These are phyloP conservation scores for Leptinotarsa texana DNA, from an alignment of 1,140 invertebrate genomes.

Conservation along the genomic window DNA sequence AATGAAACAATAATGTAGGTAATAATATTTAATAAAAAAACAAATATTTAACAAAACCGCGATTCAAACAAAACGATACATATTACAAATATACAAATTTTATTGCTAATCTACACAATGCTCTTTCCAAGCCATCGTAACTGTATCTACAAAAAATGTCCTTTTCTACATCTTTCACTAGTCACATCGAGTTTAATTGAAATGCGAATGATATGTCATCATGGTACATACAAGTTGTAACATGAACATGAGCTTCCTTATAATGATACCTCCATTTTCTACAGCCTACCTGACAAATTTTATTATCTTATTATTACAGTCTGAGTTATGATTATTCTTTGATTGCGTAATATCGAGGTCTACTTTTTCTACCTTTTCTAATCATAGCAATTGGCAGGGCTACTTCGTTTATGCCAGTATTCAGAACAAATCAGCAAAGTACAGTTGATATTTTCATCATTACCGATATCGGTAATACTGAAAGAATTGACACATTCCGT, in stretches of 20 bases:
- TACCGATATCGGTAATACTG: too few species aligned
- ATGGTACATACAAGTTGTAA: slow-evolving; percentile 24
- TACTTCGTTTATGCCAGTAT: background rate
- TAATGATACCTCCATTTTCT: slow-evolving; percentile 31
- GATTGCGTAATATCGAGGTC: slow-evolving; percentile 23
- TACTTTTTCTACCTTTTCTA: slow-evolving; percentile 22
- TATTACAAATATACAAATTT: slow-evolving; percentile 48
- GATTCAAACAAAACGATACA: slow-evolving; percentile 37
- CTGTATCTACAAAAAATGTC: slow-evolving; percentile 25
- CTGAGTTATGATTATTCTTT: slow-evolving; percentile 39
- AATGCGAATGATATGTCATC: slow-evolving; percentile 23
- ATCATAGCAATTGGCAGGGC: slow-evolving; percentile 21
- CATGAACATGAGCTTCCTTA: slow-evolving; percentile 35
- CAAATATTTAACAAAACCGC: slow-evolving; percentile 40
- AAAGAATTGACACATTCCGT: too few species aligned
- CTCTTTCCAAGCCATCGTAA: slow-evolving; percentile 29
- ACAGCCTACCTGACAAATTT: slow-evolving; percentile 38
- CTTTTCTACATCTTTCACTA: slow-evolving; percentile 20
- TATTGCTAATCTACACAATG: slow-evolving; percentile 42
- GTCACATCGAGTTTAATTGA: background rate
- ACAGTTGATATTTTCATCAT: too few species aligned
- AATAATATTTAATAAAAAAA: slow-evolving; percentile 35
- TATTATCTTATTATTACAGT: slow-evolving; percentile 50
- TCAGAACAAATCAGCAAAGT: too few species aligned
- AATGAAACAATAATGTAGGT: slow-evolving; percentile 28